Evolutionary conservation across 2,888 invertebrate species (phyloP).

Genomic region (Heterodera filipjevi): DNA sequence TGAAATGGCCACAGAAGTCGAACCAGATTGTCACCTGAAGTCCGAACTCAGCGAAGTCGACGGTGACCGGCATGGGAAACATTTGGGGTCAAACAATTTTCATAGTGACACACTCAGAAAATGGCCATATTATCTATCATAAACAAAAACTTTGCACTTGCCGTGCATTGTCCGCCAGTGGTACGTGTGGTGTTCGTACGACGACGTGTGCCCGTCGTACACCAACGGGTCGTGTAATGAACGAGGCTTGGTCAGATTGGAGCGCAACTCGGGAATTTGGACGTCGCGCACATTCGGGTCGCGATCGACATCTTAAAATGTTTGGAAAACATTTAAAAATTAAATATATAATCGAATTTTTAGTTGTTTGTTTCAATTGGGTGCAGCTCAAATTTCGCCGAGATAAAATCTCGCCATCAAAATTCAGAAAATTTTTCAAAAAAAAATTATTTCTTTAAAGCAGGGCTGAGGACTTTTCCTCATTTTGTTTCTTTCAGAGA

Average conservation of each 20-base stretch:
- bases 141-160: constrained; percentile 26
- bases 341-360: too few relatives aligned
- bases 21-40: constrained; percentile 62
- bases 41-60: constrained; percentile 48
- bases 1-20: constrained; percentile 64
- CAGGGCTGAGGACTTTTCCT: too few relatives aligned
- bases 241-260: constrained; percentile 64
- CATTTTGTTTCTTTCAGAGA: too few relatives aligned
- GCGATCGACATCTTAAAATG: constrained; percentile 61
- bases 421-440: too few relatives aligned
- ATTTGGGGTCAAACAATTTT: too few relatives aligned
- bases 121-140: neutral
- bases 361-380: too few relatives aligned
- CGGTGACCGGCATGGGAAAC: constrained; percentile 58
- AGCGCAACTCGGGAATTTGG: constrained; percentile 66
- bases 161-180: constrained; percentile 64
- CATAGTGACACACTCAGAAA: neutral
- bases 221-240: constrained; percentile 66
- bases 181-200: constrained; percentile 61
- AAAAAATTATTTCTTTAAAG: too few relatives aligned
- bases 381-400: too few relatives aligned
- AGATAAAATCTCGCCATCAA: too few relatives aligned
- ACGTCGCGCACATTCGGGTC: constrained; percentile 61
- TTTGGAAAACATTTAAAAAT: constrained; percentile 14
- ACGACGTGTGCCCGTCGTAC: constrained; percentile 60